Evolutionary conservation across 2,888 invertebrate genomes (phyloP).

Genomic region (Mesorhabditis belari): DNA sequence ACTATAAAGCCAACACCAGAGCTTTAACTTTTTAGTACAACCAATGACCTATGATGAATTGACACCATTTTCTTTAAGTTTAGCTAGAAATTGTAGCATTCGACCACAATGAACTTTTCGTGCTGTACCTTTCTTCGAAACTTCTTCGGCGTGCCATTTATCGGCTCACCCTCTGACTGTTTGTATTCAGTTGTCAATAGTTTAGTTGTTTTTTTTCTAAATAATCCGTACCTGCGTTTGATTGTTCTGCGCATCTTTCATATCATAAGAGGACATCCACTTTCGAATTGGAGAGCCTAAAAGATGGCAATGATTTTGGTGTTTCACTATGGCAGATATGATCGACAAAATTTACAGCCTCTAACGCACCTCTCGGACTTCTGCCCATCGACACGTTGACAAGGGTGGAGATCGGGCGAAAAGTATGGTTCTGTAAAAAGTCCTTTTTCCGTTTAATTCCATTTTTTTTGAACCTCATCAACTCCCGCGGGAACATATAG

Average conservation of each 20-base stretch:
- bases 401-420: neutral
- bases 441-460: no score
- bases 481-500: neutral
- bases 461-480: no score
- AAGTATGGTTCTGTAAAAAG: neutral
- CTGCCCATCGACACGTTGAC: neutral
- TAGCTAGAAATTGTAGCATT: neutral
- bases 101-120: no score
- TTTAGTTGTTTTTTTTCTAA: no score
- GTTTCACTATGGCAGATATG: neutral
- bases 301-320: no score
- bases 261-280: conserved; percentile 30
- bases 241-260: conserved; percentile 18
- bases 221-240: neutral
- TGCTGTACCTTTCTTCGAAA: neutral
- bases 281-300: conserved; percentile 30
- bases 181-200: no score
- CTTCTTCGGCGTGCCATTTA: neutral
- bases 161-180: neutral
- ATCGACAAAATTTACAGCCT: neutral
- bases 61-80: neutral
- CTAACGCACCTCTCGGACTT: neutral
- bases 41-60: no score
- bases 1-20: no score
- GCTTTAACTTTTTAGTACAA: no score